Percentiles rank a stretch among this genome's conserved stretches.
Evolutionary conservation across 2,888 invertebrate species (phyloP).

Genomic region (Andrena bucephala): DNA sequence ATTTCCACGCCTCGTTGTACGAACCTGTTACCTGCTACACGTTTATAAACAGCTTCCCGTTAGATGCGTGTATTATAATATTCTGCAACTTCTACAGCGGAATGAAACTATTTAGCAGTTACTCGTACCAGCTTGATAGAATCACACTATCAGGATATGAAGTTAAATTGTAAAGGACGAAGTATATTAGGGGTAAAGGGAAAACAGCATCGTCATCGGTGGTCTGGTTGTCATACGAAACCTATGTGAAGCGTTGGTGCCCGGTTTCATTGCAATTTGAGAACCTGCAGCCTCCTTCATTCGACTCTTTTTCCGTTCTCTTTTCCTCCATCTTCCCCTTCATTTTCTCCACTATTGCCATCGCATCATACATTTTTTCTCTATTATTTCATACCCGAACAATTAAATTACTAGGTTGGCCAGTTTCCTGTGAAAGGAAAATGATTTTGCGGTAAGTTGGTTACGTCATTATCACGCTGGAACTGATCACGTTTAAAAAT

Average conservation of each 20-base stretch:
- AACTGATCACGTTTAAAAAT: too few species aligned
- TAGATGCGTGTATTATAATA: too few species aligned
- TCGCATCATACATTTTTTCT: slow-evolving; percentile 5
- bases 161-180: slow-evolving; percentile 30
- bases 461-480: not conserved
- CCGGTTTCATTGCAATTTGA: slow-evolving; percentile 84
- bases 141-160: not conserved
- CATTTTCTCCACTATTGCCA: slow-evolving; percentile 14
- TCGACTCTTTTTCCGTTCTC: slow-evolving; percentile 60
- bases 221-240: slow-evolving; percentile 84
- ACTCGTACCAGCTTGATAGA: not conserved
- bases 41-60: too few species aligned
- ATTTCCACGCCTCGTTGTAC: too few species aligned
- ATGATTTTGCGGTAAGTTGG: not conserved
- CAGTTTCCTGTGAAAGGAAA: not conserved
- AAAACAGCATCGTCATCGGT: slow-evolving; percentile 81
- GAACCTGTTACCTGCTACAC: too few species aligned
- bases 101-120: too few species aligned
- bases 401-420: not conserved
- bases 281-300: slow-evolving; percentile 78
- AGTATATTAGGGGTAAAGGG: slow-evolving; percentile 59
- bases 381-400: not conserved
- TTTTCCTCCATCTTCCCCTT: slow-evolving; percentile 29
- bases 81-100: too few species aligned
- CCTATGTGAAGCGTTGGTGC: slow-evolving; percentile 81